These are phyloP conservation scores for Macquaria ambigua DNA, from an alignment of 2,113 vertebrate species.

Conservation along the genomic window DNA sequence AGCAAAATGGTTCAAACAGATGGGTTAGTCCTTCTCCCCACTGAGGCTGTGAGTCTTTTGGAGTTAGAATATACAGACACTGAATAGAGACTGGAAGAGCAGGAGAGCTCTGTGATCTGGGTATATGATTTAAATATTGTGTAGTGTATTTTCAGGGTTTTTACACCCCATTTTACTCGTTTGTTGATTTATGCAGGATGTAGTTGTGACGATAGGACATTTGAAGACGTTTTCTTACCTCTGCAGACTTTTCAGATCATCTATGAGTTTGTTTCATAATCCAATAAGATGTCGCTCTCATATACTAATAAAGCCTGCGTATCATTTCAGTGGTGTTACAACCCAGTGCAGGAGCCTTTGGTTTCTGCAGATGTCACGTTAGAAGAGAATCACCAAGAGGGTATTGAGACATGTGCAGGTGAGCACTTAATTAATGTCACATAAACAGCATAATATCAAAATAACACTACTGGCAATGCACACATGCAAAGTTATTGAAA, in stretches of 20 bases:
- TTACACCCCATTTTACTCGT: too few relatives aligned
- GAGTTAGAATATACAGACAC: conserved; percentile 5
- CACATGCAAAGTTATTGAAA: not conserved
- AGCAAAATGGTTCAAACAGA: conserved; percentile 71
- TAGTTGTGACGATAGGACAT: not conserved
- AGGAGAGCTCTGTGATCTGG: not conserved
- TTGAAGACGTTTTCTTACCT: not conserved
- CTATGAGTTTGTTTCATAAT: not conserved
- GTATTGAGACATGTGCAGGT: conserved; percentile 24
- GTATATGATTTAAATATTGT: conserved; percentile 20
- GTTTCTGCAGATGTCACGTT: not conserved
- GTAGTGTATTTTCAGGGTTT: not conserved
- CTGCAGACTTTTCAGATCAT: not conserved
- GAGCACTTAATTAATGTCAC: not conserved
- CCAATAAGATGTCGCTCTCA: not conserved
- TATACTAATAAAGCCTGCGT: not conserved
- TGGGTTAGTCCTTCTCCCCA: not conserved
- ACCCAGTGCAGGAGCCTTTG: not conserved
- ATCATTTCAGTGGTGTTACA: conserved; percentile 20
- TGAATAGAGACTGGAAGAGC: conserved; percentile 14
- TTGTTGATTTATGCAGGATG: not conserved
- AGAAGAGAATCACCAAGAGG: conserved; percentile 7
- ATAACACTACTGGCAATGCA: not conserved
- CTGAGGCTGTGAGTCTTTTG: not conserved
- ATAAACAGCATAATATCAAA: not conserved